Evolutionary conservation across 1,140 invertebrate genomes (phyloP), one percentile per base, ranked within the genome.

Genomic region (Colletes latitarsis): DNA sequence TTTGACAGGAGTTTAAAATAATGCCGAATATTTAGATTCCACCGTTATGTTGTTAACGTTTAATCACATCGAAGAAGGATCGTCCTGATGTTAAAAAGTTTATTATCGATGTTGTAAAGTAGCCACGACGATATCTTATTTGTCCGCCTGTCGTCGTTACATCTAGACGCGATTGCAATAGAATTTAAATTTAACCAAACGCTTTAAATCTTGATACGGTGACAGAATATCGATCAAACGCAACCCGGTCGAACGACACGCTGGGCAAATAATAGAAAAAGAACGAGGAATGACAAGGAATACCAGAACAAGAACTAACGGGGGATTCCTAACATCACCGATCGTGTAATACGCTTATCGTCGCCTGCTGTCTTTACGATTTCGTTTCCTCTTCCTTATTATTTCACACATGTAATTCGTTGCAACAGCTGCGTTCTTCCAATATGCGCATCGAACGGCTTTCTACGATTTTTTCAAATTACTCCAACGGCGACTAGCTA

Each of bases 141-240:
- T 67, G 49, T 49, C n/a, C n/a, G 17, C 6, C 8, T n/a, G 10
- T 49, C 41, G 21, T n/a, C n/a, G n/a, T 10, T 8, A 10, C n/a
- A 17, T 10, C 49, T 21, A 10, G 12, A 19, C n/a, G 9, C 19
- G 4, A 14, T 62, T 43, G 41, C 53, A 30, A 58, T 19, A 58
- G 41, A 57, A 30, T 63, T 30, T 49, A 39, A 21, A 73, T 69
- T 57, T 58, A 64, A 72, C 43, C 52, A n/a, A 72, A 66, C 41
- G n/a, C 57, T 77, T 77, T 72, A 77, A 72, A 77, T 62, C 30
- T 30, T 63, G 63, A 75, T 57, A 57, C 49, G 69, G 21, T 77
- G 49, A 71, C 76, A 39, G 30, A n/a, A 19, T 39, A 14, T n/a
- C 41, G 63, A 52, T 77, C 12, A 8, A 71, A 67, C 64, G 67